Evolutionary conservation across 2,113 vertebrate species (phyloP).

Genomic region (Brienomyrus longianalis): DNA sequence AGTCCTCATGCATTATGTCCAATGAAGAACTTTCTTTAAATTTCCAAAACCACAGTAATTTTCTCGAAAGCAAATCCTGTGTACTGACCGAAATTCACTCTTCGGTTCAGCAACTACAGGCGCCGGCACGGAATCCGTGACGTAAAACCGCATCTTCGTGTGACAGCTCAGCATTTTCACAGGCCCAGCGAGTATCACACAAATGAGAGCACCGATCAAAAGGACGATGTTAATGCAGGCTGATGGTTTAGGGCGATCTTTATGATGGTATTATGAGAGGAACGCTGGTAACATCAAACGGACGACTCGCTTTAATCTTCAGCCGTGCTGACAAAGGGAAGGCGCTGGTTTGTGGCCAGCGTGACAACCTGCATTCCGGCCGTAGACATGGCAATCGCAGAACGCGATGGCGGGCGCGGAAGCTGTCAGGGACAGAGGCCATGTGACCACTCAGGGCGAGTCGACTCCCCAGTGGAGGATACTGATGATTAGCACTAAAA

Average conservation of each 20-base stretch:
- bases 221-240: constrained; percentile 43
- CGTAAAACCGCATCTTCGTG: background rate
- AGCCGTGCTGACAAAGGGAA: constrained; percentile 47
- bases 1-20: background rate
- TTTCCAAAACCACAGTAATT: background rate
- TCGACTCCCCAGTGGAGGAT: background rate
- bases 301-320: constrained; percentile 55
- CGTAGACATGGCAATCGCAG: background rate
- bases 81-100: background rate
- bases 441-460: background rate
- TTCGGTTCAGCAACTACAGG: background rate
- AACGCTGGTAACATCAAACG: constrained; percentile 53
- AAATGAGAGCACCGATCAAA: constrained; percentile 44
- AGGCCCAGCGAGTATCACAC: constrained; percentile 34
- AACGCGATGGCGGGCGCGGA: background rate
- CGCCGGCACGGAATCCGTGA: constrained; percentile 7
- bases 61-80: background rate
- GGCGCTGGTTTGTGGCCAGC: constrained; percentile 18
- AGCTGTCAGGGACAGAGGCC: background rate
- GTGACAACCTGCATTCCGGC: background rate
- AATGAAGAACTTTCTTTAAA: background rate
- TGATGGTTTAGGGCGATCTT: constrained; percentile 35
- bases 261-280: constrained; percentile 28
- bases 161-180: background rate
- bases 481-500: constrained; percentile 16